A percentile compares a stretch with the other conserved stretches of the same genome.
Evolutionary conservation across 2,797 vertebrate genomes (phyloP).

Genomic region (Mustela erminea): DNA sequence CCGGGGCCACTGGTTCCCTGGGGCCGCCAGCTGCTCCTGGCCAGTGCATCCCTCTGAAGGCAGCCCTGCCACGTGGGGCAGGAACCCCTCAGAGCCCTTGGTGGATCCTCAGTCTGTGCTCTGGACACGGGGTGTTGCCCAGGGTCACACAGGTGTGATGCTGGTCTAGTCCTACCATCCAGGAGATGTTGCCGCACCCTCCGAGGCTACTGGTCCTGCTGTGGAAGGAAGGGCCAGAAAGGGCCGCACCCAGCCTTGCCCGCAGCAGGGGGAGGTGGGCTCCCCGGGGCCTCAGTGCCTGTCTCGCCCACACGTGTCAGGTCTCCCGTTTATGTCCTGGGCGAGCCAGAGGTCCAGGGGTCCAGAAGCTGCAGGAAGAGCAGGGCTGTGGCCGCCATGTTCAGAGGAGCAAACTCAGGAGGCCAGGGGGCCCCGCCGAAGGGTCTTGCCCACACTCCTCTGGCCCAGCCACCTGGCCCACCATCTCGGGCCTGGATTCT

Average conservation of each 20-base stretch:
- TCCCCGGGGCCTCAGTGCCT: neutral
- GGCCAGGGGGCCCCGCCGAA: neutral
- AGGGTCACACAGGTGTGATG: neutral
- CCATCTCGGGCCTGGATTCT: neutral
- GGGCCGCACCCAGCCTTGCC: neutral
- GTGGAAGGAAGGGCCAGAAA: neutral
- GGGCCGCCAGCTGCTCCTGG: neutral
- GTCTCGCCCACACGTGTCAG: neutral
- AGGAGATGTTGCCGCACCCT: neutral
- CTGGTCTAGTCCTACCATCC: neutral
- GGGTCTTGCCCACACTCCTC: no score
- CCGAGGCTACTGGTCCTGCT: neutral
- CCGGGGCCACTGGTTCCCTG: neutral
- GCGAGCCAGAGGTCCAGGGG: neutral
- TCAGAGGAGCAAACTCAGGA: neutral
- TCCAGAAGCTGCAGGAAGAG: neutral
- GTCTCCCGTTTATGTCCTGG: neutral
- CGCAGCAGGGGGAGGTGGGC: neutral
- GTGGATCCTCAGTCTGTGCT: neutral
- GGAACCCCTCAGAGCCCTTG: neutral
- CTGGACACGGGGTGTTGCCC: neutral
- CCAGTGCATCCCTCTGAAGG: rapidly evolving
- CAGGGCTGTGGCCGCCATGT: rapidly evolving
- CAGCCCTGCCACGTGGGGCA: rapidly evolving
- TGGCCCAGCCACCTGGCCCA: rapidly evolving